Evolutionary conservation across 2,113 vertebrate genomes (phyloP).

Genomic region (Toxotes jaculatrix): DNA sequence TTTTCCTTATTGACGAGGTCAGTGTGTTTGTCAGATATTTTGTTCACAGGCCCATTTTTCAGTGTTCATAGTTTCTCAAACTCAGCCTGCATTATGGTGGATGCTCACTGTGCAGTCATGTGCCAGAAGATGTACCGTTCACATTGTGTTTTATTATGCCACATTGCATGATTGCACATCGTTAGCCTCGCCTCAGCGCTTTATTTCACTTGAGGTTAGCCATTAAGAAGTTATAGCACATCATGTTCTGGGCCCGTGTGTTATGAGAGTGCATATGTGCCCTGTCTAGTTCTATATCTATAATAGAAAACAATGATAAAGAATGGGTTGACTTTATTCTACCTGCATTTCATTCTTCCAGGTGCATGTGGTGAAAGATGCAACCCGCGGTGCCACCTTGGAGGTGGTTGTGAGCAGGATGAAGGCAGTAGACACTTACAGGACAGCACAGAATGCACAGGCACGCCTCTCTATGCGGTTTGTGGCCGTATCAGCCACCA

Average conservation of each 20-base stretch:
- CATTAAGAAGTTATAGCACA: conserved; percentile 26
- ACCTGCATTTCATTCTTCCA: conserved; percentile 64
- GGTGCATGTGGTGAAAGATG: conserved; percentile 96
- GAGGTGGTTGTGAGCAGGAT: conserved; percentile 98
- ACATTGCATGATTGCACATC: background rate
- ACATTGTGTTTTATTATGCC: conserved; percentile 7
- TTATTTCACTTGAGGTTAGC: conserved; percentile 28
- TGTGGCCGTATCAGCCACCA: conserved; percentile 96
- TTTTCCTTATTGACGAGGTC: conserved; percentile 97
- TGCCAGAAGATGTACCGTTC: background rate
- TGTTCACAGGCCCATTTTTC: conserved; percentile 1
- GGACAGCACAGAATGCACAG: conserved; percentile 73
- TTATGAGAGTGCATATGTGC: background rate
- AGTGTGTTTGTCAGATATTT: conserved; percentile 27
- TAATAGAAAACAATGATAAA: conserved; percentile 6
- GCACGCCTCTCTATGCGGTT: conserved; percentile 87
- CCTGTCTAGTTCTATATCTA: conserved; percentile 3
- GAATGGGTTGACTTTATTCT: background rate
- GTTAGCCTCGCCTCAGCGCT: conserved; percentile 20
- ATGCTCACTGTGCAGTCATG: background rate
- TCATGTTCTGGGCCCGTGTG: background rate
- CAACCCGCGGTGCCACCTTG: conserved; percentile 93
- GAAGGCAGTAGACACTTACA: conserved; percentile 91
- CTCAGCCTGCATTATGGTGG: background rate
- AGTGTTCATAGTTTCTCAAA: background rate